Evolutionary conservation across 92 coral and sea anemone species (phyloP).

Genomic region (Umimayanthus chanpuru): DNA sequence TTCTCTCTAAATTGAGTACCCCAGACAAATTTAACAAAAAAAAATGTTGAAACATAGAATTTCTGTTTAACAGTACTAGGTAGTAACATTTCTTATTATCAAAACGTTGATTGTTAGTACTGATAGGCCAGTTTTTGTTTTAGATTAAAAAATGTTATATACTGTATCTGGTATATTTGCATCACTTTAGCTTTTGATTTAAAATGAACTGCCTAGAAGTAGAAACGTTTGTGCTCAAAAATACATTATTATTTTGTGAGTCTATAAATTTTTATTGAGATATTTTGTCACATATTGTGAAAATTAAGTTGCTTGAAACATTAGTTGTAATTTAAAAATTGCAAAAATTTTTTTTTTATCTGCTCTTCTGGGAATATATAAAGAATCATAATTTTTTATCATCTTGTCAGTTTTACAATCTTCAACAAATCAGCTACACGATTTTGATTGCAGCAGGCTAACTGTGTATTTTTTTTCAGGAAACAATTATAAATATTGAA

Average conservation of each 20-base stretch:
- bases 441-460: background rate
- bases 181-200: too few species aligned
- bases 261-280: too few species aligned
- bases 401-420: background rate
- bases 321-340: too few species aligned
- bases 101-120: background rate
- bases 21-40: background rate
- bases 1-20: background rate
- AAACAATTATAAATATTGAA: too few species aligned
- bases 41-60: background rate
- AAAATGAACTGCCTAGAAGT: too few species aligned
- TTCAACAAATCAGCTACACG: background rate
- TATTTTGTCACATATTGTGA: background rate
- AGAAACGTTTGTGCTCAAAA: background rate
- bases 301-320: background rate
- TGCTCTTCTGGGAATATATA: background rate
- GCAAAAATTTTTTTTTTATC: background rate
- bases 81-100: background rate
- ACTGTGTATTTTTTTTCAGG: background rate
- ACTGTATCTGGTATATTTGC: too few species aligned
- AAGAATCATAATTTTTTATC: too few species aligned
- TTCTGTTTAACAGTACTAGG: background rate
- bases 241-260: too few species aligned
- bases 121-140: background rate
- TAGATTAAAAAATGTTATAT: too few species aligned